Evolutionary conservation across 2,113 vertebrate genomes (phyloP).

Genomic region (Psilopsiagon aurifrons): DNA sequence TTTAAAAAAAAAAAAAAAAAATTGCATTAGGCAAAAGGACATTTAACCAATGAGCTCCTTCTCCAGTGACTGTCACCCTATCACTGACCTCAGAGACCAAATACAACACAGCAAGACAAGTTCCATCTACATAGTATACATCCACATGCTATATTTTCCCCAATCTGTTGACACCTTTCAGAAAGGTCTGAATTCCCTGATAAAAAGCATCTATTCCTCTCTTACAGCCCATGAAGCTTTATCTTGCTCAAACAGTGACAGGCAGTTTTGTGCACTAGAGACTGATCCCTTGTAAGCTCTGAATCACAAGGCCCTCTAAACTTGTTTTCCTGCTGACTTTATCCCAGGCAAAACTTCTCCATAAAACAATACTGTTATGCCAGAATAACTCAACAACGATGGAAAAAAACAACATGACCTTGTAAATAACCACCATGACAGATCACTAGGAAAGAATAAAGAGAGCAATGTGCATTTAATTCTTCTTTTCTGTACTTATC

Average conservation of each 20-base stretch:
- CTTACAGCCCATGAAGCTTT: neutral
- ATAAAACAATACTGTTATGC: neutral
- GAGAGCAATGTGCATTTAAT: neutral
- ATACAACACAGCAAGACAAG: neutral
- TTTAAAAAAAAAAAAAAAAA: too few species aligned
- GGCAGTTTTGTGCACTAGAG: neutral
- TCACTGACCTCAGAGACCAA: neutral
- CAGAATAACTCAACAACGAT: constrained; percentile 30
- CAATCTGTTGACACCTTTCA: neutral
- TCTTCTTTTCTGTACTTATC: neutral
- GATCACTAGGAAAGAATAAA: neutral
- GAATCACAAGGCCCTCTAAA: neutral
- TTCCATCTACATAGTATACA: neutral
- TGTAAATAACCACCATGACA: constrained; percentile 4
- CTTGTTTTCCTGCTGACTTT: neutral
- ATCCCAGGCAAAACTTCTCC: neutral
- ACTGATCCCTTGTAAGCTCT: neutral
- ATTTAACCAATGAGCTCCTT: neutral
- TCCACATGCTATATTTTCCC: neutral
- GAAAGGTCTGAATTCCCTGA: neutral
- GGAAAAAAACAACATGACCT: neutral
- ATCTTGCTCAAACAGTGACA: neutral
- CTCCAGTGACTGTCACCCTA: neutral
- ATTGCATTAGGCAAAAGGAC: neutral
- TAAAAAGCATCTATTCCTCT: neutral